Base-by-base conservation (phyloP, 2,797 vertebrate species). In the Lepilemur septentrionalis region DNA sequence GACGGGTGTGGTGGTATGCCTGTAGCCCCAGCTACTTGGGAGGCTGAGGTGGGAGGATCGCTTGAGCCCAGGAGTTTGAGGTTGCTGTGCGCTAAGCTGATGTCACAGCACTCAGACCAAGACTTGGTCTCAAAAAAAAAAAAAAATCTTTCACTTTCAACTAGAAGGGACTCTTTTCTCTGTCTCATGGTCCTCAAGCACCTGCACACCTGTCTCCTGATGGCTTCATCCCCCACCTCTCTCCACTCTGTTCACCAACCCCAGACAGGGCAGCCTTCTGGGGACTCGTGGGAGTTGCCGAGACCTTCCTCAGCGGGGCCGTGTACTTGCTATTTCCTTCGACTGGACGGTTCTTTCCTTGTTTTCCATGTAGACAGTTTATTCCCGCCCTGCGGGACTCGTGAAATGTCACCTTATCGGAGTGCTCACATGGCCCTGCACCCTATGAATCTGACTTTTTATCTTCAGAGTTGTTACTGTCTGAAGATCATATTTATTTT, bases 261-360 rank as follows among this genome's bases (percentile, higher is more conserved):
- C 28, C 23, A n/a, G 61, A 23, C 4, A 3, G 2, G 2, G 32
- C 0, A 1, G 50, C 3, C 41, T 38, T 52, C 32, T 11, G 5
- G 0, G 0, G 9, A 4, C 18, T 20, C 9, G 20, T 0, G 32
- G 67, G 28, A 8, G 4, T 0, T 0, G 38, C 43, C 25, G 5
- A 14, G 18, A n/a, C 22, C 46, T 17, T 8, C 41, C 28, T 41
- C 52, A 4, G 10, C 9, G 10, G 4, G 4, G 35, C 57, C 3
- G 57, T 0, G 2, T 86, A 6, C 69, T 2, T 25, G 41, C 46
- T 22, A 12, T 9, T 35, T 6, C n/a, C 48, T 4, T 1, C 4
- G 1, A 4, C 20, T 4, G 7, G 13, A 30, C 30, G 43, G 7
- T 35, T 72, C 38, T 92, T 46, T 32, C 46, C 25, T 9, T 22